Conservation (phyloP, 2,888 invertebrate species). For the Leptopilina drosophilae region DNA sequence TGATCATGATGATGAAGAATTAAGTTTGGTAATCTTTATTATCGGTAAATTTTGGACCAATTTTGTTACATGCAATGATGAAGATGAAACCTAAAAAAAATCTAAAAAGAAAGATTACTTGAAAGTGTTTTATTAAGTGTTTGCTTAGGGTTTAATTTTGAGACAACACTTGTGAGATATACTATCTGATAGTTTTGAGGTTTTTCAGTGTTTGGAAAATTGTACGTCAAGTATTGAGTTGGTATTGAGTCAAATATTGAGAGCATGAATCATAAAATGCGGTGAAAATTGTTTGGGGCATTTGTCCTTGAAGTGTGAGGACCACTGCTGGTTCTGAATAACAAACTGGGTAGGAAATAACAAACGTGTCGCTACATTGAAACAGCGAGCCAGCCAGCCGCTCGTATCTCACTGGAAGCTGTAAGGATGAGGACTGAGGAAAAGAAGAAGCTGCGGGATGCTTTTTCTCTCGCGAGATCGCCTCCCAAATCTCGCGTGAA, state of each 20-base stretch:
- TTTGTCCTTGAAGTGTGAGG: constrained; percentile 64
- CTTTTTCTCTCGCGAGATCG: constrained; percentile 70
- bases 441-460: constrained; percentile 43
- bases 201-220: constrained; percentile 20
- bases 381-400: constrained; percentile 69
- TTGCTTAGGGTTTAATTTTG: too few relatives aligned
- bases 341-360: constrained; percentile 76
- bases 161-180: too few relatives aligned
- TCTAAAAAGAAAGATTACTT: too few relatives aligned
- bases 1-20: too few relatives aligned
- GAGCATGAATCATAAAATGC: constrained; percentile 47
- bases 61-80: too few relatives aligned
- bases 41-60: too few relatives aligned
- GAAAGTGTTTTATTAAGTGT: too few relatives aligned
- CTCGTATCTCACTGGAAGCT: constrained; percentile 70
- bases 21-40: too few relatives aligned
- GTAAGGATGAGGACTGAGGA: constrained; percentile 31
- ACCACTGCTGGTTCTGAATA: constrained; percentile 67
- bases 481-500: constrained; percentile 77
- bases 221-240: constrained; percentile 30
- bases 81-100: too few relatives aligned
- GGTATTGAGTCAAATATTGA: too few relatives aligned
- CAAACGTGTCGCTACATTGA: constrained; percentile 76
- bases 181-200: too few relatives aligned
- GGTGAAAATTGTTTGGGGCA: constrained; percentile 53